A percentile compares a stretch with the other conserved stretches of the same genome.
Evolutionary conservation across 2,888 invertebrate species (phyloP).

Genomic region (Dolichomitus sp.): DNA sequence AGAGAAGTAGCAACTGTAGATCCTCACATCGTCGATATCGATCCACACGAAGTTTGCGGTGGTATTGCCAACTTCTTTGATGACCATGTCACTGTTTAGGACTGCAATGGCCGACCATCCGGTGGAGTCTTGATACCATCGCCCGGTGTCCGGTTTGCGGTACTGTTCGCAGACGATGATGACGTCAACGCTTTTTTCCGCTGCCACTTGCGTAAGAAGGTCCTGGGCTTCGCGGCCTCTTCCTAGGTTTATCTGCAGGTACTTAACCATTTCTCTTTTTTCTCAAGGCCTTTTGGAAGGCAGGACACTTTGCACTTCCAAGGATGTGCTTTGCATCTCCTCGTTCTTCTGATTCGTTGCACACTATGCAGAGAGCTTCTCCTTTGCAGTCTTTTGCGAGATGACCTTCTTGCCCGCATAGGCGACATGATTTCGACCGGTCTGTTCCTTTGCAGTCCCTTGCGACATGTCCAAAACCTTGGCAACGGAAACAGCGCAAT

Average conservation of each 20-base stretch:
- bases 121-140: slow-evolving; percentile 33
- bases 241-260: slow-evolving; percentile 66
- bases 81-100: background rate
- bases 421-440: too few species aligned
- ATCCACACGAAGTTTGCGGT: slow-evolving; percentile 41
- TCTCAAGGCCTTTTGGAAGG: slow-evolving; percentile 40
- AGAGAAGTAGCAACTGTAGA: slow-evolving; percentile 58
- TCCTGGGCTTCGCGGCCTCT: slow-evolving; percentile 57
- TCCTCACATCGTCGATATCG: background rate
- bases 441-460: slow-evolving; percentile 51
- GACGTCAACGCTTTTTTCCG: slow-evolving; percentile 28
- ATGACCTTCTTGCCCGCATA: too few species aligned
- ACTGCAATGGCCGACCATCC: slow-evolving; percentile 45
- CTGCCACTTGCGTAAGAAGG: slow-evolving; percentile 45
- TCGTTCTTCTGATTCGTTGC: slow-evolving; percentile 30
- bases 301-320: slow-evolving; percentile 38
- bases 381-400: too few species aligned
- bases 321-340: slow-evolving; percentile 29
- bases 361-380: slow-evolving; percentile 52
- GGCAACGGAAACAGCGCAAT: slow-evolving; percentile 42
- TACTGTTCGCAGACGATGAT: slow-evolving; percentile 42
- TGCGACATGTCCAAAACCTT: slow-evolving; percentile 36
- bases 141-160: background rate
- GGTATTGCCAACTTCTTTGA: slow-evolving; percentile 14
- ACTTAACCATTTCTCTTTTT: slow-evolving; percentile 34